Conservation (phyloP, 2,113 vertebrate species). For the Cheilinus undulatus region DNA sequence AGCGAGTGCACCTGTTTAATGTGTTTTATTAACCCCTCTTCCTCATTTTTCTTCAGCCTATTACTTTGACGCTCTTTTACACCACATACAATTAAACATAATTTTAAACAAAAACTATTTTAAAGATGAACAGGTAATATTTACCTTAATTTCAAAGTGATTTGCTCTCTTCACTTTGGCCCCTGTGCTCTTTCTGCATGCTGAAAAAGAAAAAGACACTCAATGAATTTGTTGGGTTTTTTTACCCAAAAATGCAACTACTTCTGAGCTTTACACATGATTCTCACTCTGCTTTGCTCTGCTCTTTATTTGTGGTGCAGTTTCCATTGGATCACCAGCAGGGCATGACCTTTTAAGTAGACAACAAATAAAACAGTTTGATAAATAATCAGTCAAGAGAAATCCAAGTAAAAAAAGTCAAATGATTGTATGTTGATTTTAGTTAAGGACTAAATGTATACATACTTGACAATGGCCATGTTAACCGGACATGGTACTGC, state of each 20-base stretch:
- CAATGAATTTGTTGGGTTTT: slow-evolving; percentile 3
- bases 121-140: not conserved
- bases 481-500: not conserved
- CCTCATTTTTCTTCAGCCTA: too few species aligned
- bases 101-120: too few species aligned
- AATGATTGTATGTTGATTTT: not conserved
- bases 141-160: slow-evolving; percentile 36
- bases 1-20: too few species aligned
- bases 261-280: too few species aligned
- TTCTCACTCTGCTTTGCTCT: too few species aligned
- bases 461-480: slow-evolving; percentile 5
- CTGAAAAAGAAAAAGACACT: not conserved
- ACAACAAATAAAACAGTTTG: not conserved
- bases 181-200: not conserved
- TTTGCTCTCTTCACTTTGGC: not conserved
- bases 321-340: not conserved
- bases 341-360: slow-evolving; percentile 29
- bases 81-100: too few species aligned
- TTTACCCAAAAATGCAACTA: not conserved
- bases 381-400: too few species aligned
- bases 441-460: not conserved
- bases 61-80: too few species aligned
- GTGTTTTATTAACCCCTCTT: too few species aligned
- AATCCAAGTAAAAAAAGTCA: too few species aligned
- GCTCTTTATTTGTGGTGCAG: slow-evolving; percentile 25